phyloP scores from a whole-genome alignment of 2,113 vertebrate species.

The Platichthys flesus region DNA sequence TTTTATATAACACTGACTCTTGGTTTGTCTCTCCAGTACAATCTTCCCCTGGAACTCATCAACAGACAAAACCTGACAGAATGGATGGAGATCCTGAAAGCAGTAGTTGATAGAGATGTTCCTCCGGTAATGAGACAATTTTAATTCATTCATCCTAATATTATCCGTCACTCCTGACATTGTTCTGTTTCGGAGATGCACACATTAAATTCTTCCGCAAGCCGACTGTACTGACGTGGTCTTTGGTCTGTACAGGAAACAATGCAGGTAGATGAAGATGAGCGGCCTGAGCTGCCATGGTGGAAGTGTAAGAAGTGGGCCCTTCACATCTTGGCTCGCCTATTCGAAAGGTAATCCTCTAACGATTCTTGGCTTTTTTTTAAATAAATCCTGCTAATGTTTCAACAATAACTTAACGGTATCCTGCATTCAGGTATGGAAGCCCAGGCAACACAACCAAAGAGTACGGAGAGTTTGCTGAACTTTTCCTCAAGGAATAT shows the following conservation, averaged over 20 bases:
- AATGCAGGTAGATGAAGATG: slow-evolving; percentile 97
- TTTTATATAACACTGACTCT: not conserved
- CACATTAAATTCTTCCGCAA: slow-evolving; percentile 9
- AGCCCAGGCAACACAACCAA: slow-evolving; percentile 99
- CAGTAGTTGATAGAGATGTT: slow-evolving; percentile 95
- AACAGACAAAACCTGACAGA: slow-evolving; percentile 97
- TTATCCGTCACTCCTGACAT: not conserved
- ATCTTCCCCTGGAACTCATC: slow-evolving; percentile 96
- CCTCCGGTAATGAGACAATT: slow-evolving; percentile 87
- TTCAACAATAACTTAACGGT: not conserved
- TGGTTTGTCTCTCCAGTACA: slow-evolving; percentile 84
- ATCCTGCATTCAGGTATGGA: slow-evolving; percentile 86
- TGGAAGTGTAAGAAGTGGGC: slow-evolving; percentile 99
- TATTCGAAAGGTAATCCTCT: slow-evolving; percentile 92
- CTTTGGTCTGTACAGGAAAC: slow-evolving; percentile 86
- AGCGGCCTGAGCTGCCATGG: slow-evolving; percentile 96
- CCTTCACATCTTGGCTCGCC: slow-evolving; percentile 96
- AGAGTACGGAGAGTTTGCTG: slow-evolving; percentile 98
- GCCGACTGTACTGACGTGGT: not conserved
- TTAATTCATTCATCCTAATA: not conserved
- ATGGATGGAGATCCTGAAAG: slow-evolving; percentile 98
- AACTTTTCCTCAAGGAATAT: slow-evolving; percentile 97
- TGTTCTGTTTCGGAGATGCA: not conserved
- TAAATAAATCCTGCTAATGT: too few relatives aligned
- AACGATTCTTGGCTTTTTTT: not conserved